These are phyloP conservation scores for Fringilla coelebs DNA, from an alignment of 2,797 vertebrate species.

Conservation along the genomic window DNA sequence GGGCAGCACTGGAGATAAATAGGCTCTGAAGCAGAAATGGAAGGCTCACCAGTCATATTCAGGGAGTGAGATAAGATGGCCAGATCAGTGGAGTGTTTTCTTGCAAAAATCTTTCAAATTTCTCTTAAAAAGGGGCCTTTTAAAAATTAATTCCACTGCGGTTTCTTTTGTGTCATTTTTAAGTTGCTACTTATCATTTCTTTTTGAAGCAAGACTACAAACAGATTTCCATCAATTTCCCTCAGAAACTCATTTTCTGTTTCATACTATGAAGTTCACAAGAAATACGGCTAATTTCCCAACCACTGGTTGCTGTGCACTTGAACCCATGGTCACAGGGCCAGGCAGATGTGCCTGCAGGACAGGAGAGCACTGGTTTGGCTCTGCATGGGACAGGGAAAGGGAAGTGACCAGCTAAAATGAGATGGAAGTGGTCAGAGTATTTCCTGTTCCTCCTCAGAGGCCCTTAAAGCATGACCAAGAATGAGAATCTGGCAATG, in stretches of 20 bases:
- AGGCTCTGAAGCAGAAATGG: not conserved
- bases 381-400: not conserved
- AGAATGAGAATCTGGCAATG: not conserved
- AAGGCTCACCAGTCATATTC: not conserved
- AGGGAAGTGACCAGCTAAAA: not conserved
- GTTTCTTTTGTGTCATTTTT: not conserved
- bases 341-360: not conserved
- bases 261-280: not conserved
- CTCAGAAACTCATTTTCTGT: not conserved
- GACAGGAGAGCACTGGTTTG: not conserved
- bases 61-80: not conserved
- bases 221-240: not conserved
- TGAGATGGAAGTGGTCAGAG: not conserved
- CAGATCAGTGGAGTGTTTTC: not conserved
- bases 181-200: not conserved
- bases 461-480: not conserved
- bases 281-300: not conserved
- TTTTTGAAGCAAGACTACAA: not conserved
- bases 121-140: not conserved
- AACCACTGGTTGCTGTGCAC: not conserved
- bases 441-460: not conserved
- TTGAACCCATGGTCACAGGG: not conserved
- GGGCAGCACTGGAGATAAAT: not conserved
- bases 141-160: not conserved
- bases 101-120: not conserved